Percentiles rank a stretch among this genome's conserved stretches.
Evolutionary conservation across 2,113 vertebrate species (phyloP).

Genomic region (Chascanopsetta lugubris): DNA sequence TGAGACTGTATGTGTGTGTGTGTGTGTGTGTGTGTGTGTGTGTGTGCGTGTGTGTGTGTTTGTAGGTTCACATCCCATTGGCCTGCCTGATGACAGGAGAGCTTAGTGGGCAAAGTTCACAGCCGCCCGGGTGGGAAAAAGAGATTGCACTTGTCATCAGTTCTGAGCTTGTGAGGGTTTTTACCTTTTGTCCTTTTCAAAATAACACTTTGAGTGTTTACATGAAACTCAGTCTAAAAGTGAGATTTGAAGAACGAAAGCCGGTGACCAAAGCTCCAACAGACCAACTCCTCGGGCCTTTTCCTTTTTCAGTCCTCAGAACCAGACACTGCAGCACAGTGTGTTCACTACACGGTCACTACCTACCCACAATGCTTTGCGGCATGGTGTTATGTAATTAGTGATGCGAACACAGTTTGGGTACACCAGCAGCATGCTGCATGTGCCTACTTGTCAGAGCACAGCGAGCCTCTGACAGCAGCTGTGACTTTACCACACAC

Average conservation of each 20-base stretch:
- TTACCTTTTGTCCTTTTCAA: not conserved
- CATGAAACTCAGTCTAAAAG: too few relatives aligned
- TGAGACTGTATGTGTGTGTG: constrained; percentile 9
- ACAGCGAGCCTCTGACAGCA: not conserved
- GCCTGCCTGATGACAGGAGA: constrained; percentile 67
- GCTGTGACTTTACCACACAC: not conserved
- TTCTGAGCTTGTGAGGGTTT: constrained; percentile 14
- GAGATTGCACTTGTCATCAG: constrained; percentile 25
- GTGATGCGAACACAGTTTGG: not conserved
- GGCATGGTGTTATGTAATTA: constrained; percentile 29
- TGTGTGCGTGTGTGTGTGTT: too few relatives aligned
- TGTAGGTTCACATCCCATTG: constrained; percentile 28
- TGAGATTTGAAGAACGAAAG: not conserved
- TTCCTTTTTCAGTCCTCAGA: constrained; percentile 56
- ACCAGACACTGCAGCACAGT: constrained; percentile 36
- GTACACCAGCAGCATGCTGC: not conserved
- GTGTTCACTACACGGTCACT: constrained; percentile 19
- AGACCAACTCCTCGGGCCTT: too few relatives aligned
- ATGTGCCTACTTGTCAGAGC: not conserved
- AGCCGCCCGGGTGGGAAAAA: constrained; percentile 12
- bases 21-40: too few relatives aligned
- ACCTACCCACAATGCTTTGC: not conserved
- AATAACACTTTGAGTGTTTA: not conserved
- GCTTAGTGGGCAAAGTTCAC: constrained; percentile 74
- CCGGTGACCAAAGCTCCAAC: not conserved